Conservation (phyloP, 2,888 invertebrate genomes). For the Monoplex corrugatus region DNA sequence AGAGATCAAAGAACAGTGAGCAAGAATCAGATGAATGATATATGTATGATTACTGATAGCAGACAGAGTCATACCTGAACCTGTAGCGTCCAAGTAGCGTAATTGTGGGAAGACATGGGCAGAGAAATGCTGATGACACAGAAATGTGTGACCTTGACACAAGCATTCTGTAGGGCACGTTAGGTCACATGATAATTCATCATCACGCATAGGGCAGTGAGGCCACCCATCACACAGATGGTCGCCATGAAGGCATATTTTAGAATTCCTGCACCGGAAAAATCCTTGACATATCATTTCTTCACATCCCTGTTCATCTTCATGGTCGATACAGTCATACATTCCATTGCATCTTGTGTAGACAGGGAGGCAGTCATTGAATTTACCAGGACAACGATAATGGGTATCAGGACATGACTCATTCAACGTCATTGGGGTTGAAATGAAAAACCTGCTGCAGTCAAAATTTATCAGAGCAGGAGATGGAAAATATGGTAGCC, state of each 20-base stretch:
- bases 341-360: too few species aligned
- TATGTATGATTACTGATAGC: neutral
- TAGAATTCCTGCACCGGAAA: too few species aligned
- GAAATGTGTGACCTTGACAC: conserved; percentile 38
- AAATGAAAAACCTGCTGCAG: neutral
- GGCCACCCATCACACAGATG: too few species aligned
- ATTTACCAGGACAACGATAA: too few species aligned
- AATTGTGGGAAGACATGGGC: neutral
- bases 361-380: too few species aligned
- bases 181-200: conserved; percentile 39
- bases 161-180: conserved; percentile 40
- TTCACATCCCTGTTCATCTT: conserved; percentile 20
- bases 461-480: neutral
- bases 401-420: conserved; percentile 28
- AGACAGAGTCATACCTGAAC: neutral
- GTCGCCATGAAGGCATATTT: too few species aligned
- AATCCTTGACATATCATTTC: conserved; percentile 29
- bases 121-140: conserved; percentile 17
- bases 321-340: too few species aligned
- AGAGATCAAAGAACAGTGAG: conserved; percentile 34
- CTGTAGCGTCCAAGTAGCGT: conserved; percentile 9
- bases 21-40: neutral
- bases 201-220: too few species aligned
- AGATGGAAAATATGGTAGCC: neutral
- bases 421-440: neutral